Evolutionary conservation across 2,113 vertebrate genomes (phyloP).

Genomic region (Brienomyrus longianalis): DNA sequence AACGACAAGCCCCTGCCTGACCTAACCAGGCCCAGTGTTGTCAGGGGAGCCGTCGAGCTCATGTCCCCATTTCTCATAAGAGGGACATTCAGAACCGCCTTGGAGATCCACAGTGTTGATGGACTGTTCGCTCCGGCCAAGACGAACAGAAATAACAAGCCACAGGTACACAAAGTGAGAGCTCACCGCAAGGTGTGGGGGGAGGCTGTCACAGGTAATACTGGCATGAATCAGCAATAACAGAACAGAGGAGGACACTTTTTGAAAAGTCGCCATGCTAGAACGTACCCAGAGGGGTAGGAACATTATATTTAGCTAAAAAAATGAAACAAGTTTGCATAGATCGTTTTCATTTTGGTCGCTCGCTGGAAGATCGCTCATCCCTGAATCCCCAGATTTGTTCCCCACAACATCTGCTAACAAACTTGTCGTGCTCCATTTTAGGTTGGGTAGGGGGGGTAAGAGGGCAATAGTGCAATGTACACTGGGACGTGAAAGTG

Average conservation of each 20-base stretch:
- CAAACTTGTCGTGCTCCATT: conserved; percentile 36
- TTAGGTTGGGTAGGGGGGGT: background rate
- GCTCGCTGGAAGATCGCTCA: background rate
- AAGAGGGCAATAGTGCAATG: background rate
- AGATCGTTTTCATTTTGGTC: conserved; percentile 8
- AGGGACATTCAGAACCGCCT: background rate
- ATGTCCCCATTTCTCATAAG: background rate
- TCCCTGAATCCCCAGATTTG: conserved; percentile 28
- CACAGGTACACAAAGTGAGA: conserved; percentile 26
- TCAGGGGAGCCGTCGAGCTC: conserved; percentile 34
- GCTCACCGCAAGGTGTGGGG: conserved; percentile 20
- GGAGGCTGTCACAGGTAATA: conserved; percentile 44
- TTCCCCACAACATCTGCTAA: conserved; percentile 26
- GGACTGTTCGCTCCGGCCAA: background rate
- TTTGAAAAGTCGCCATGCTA: conserved; percentile 25
- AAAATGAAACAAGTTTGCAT: background rate
- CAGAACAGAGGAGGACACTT: conserved; percentile 32
- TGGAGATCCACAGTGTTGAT: background rate
- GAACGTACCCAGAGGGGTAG: background rate
- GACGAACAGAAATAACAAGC: background rate
- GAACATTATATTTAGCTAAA: background rate
- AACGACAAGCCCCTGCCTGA: background rate
- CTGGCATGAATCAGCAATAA: conserved; percentile 51
- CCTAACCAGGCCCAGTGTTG: conserved; percentile 40
- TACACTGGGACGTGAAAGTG: background rate